Percentiles rank a stretch among this genome's conserved stretches.
Evolutionary conservation across 2,888 invertebrate species (phyloP).

Genomic region (Lasioglossum zephyrum): DNA sequence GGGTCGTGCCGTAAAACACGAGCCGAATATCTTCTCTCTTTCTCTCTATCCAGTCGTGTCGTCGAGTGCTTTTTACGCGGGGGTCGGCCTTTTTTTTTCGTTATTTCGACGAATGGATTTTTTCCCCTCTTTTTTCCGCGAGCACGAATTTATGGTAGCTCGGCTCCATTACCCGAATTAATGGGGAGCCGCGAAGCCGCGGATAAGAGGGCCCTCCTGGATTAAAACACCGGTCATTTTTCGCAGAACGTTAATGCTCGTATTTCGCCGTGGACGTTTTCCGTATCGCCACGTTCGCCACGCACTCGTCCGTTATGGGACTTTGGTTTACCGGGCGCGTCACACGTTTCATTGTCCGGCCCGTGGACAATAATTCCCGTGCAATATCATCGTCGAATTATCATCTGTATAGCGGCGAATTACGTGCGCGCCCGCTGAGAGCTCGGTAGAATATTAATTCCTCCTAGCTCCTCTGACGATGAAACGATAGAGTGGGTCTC

Average conservation of each 20-base stretch:
- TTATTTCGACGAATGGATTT: not conserved
- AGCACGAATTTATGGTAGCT: slow-evolving; percentile 7
- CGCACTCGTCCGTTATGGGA: not conserved
- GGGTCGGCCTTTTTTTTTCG: not conserved
- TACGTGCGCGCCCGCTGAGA: not conserved
- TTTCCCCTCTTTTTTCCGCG: not conserved
- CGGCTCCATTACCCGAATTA: slow-evolving; percentile 39
- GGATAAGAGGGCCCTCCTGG: not conserved
- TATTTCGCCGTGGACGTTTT: slow-evolving; percentile 6
- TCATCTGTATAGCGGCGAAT: slow-evolving; percentile 32
- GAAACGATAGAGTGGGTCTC: not conserved
- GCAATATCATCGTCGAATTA: slow-evolving; percentile 22
- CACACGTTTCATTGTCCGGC: slow-evolving; percentile 28
- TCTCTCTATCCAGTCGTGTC: not conserved
- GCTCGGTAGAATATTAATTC: not conserved
- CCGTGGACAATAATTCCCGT: slow-evolving; percentile 2
- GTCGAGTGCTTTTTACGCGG: not conserved
- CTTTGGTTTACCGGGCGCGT: not conserved
- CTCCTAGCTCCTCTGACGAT: not conserved
- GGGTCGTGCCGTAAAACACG: not conserved
- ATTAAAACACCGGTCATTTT: slow-evolving; percentile 18
- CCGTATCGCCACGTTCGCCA: not conserved
- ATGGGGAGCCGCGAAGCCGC: slow-evolving; percentile 11
- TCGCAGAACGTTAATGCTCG: slow-evolving; percentile 3
- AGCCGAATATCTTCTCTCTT: not conserved